phyloP scores from a whole-genome alignment of 2,888 invertebrate genomes.

The Keiferia lycopersicella region DNA sequence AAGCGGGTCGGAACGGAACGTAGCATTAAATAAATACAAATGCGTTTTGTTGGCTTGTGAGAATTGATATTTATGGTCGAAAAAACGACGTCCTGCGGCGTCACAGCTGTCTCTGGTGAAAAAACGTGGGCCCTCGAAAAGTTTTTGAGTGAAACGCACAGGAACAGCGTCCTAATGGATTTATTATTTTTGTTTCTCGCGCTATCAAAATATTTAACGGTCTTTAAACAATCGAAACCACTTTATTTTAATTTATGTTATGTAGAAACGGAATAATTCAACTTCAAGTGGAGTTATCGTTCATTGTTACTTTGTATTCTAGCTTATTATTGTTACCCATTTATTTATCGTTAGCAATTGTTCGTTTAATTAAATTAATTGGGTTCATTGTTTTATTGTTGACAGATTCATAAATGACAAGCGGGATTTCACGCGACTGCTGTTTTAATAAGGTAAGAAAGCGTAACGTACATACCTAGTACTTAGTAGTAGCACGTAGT shows the following conservation, averaged over 20 bases:
- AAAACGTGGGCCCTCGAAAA: slow-evolving; percentile 52
- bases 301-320: not conserved
- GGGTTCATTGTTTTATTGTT: slow-evolving; percentile 6
- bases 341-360: not conserved
- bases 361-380: slow-evolving; percentile 1
- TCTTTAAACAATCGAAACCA: slow-evolving; percentile 10
- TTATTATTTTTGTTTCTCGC: slow-evolving; percentile 25
- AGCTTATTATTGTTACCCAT: not conserved
- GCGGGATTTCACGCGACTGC: not conserved
- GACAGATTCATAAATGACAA: not conserved
- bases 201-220: slow-evolving; percentile 22
- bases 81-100: slow-evolving; percentile 69
- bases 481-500: not conserved
- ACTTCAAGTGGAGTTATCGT: slow-evolving; percentile 7
- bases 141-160: slow-evolving; percentile 44
- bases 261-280: slow-evolving; percentile 7
- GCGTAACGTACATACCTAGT: not conserved
- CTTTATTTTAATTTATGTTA: slow-evolving; percentile 9
- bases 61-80: slow-evolving; percentile 78
- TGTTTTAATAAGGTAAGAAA: slow-evolving; percentile 10
- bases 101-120: slow-evolving; percentile 59
- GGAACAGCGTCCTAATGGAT: slow-evolving; percentile 22
- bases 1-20: slow-evolving; percentile 52
- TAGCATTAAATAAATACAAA: slow-evolving; percentile 74
- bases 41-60: slow-evolving; percentile 70